Evolutionary conservation across 2,113 vertebrate genomes (phyloP), one percentile per base, ranked within the genome.

Genomic region (Oostethus manadensis): DNA sequence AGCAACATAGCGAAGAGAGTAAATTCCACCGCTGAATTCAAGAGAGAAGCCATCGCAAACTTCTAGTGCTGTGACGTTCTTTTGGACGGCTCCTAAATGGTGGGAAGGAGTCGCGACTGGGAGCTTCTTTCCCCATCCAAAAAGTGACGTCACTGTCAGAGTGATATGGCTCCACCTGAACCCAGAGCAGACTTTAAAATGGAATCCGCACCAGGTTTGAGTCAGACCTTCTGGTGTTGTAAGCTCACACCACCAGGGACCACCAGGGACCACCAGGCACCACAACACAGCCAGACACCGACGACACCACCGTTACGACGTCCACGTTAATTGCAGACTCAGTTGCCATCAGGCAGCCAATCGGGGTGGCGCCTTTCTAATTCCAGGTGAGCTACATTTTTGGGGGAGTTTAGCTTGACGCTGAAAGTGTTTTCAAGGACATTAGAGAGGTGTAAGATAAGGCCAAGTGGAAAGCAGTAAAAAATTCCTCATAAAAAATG

Each of bases 391-490:
- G 64, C 69, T 73, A 70, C 64, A 13, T 69, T 58, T 49, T 58
- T 47, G 17, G 9, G 61, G 77, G 58, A 33, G 78, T 55, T 13
- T 77, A 66, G 72, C 71, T 83, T 64, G 66, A 53, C 64, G 73
- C 59, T 59, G 68, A 63, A 26, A 66, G 54, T 69, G 55, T 40
- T 40, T 67, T 64, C 40, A 63, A 64, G 61, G 65, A 71, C 73
- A n/a, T n/a, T 72, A 45, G 75, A 70, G 70, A 83, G 69, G 46
- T 67, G 74, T 74, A 68, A 76, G 47, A 65, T 56, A 48, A 64
- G 54, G 74, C 74, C 74, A 76, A 85, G 73, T 86, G 73, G 73
- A 79, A 82, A 82, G 79, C 70, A 75, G 70, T 87, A 78, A 85
- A 85, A 75, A 60, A 48, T 68, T 60, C 71, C 70, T 53, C 50